A percentile compares a stretch with the other conserved stretches of the same genome.
Evolutionary conservation across 2,888 invertebrate genomes (phyloP).

Genomic region (Opisthograptis luteolata): DNA sequence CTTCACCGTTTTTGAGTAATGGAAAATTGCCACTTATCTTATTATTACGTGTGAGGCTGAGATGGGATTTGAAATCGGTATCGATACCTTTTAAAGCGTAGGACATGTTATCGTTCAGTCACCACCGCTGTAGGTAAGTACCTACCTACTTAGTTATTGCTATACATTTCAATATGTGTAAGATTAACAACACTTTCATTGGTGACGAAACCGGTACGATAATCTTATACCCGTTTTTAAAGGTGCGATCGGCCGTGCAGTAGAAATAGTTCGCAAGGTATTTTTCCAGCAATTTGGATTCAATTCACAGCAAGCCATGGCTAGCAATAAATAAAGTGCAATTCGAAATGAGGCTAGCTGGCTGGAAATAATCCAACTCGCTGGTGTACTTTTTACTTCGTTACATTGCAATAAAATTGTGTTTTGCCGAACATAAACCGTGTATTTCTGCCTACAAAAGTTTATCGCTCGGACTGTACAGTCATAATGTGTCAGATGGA

Average conservation of each 20-base stretch:
- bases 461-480: slow-evolving; percentile 29
- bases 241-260: slow-evolving; percentile 41
- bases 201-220: too few species aligned
- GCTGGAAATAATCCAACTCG: slow-evolving; percentile 76
- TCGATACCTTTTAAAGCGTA: too few species aligned
- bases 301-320: slow-evolving; percentile 69
- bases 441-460: slow-evolving; percentile 37
- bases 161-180: too few species aligned
- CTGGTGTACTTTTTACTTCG: slow-evolving; percentile 62
- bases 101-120: too few species aligned
- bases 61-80: too few species aligned
- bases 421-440: slow-evolving; percentile 47
- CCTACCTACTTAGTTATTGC: too few species aligned
- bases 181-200: too few species aligned
- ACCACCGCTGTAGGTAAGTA: too few species aligned
- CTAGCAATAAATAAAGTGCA: slow-evolving; percentile 74
- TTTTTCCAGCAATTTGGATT: slow-evolving; percentile 73
- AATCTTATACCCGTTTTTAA: background rate
- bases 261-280: slow-evolving; percentile 48
- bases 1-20: too few species aligned
- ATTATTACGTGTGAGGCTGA: too few species aligned
- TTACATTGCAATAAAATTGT: slow-evolving; percentile 61
- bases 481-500: slow-evolving; percentile 22
- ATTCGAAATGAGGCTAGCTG: slow-evolving; percentile 68
- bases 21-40: too few species aligned